Evolutionary conservation across 2,888 invertebrate genomes (phyloP), one percentile per base, ranked within the genome.

Genomic region (Lycophotia porphyrea): DNA sequence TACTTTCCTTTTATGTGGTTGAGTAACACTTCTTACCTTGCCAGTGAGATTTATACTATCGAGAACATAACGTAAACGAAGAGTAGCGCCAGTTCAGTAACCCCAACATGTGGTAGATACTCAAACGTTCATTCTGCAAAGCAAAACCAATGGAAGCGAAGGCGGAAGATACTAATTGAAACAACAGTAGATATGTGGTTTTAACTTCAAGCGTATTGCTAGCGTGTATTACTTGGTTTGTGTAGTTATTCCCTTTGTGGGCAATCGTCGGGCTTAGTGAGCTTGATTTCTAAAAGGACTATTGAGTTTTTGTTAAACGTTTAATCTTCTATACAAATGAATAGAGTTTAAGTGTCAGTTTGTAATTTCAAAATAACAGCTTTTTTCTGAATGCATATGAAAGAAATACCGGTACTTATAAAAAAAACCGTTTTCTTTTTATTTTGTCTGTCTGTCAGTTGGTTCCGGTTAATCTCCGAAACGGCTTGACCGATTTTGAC

Each of bases 121-220:
- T 86, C 78, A 79, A 82, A 79, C 81, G 83, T 79, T 80, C 74
- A 88, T 87, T 87, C 88, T 83, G 88, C 87, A 84, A 87, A 86
- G 83, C 87, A 82, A 88, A 83, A 82, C 80, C 85, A 87, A 88
- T 88, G 75, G 81, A 78, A 81, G 74, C 78, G 78, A 84, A 87
- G 60, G 82, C 87, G 88, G 87, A 88, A 88, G 82, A 83, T 81
- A 87, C 78, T 88, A 85, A 87, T 88, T 87, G 86, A 87, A 87
- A 79, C 74, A 84, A 87, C 80, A 74, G 75, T 80, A 75, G 74
- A 82, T 78, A 76, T 84, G 81, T 75, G 83, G 72, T 74, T 84
- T 81, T 76, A 74, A 81, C 74, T 86, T 80, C 80, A 87, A 83
- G 70, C 78, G 68, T 76, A 82, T 78, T 74, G 42, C 60, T 75